Evolutionary conservation across 2,888 invertebrate genomes (phyloP).

Genomic region (Nemotelus pantherinus): DNA sequence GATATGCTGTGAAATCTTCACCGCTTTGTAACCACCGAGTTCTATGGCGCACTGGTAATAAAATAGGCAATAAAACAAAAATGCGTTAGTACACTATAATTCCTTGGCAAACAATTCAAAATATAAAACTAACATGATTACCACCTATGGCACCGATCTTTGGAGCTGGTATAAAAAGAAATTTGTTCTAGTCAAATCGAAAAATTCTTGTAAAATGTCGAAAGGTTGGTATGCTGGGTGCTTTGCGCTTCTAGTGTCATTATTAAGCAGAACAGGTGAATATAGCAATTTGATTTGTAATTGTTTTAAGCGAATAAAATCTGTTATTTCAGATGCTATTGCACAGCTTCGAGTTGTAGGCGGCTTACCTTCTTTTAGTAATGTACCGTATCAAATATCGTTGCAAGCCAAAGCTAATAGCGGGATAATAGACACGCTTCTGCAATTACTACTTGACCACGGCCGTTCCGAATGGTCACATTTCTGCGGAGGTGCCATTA

Average conservation of each 20-base stretch:
- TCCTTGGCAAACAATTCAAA: conserved; percentile 24
- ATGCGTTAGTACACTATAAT: conserved; percentile 22
- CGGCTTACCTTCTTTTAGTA: conserved; percentile 49
- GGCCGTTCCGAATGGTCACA: conserved; percentile 57
- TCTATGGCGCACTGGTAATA: conserved; percentile 1
- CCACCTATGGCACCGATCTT: not conserved
- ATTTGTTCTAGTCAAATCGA: not conserved
- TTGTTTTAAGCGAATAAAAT: not conserved
- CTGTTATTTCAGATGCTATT: not conserved
- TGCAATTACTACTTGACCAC: conserved; percentile 38
- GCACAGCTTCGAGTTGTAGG: conserved; percentile 49
- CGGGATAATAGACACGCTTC: conserved; percentile 29
- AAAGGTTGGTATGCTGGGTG: not conserved
- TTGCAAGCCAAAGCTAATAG: conserved; percentile 48
- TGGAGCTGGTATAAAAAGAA: conserved; percentile 5
- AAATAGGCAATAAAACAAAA: conserved; percentile 25
- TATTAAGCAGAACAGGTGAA: no score
- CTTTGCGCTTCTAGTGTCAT: no score
- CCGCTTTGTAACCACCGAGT: no score
- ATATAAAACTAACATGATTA: conserved; percentile 9
- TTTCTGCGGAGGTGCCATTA: conserved; percentile 62
- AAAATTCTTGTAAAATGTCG: conserved; percentile 3
- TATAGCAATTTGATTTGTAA: not conserved
- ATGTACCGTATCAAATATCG: conserved; percentile 62
- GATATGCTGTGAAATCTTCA: no score